Base-by-base conservation (phyloP, 2,113 vertebrate genomes). In the Tringa solitaria region DNA sequence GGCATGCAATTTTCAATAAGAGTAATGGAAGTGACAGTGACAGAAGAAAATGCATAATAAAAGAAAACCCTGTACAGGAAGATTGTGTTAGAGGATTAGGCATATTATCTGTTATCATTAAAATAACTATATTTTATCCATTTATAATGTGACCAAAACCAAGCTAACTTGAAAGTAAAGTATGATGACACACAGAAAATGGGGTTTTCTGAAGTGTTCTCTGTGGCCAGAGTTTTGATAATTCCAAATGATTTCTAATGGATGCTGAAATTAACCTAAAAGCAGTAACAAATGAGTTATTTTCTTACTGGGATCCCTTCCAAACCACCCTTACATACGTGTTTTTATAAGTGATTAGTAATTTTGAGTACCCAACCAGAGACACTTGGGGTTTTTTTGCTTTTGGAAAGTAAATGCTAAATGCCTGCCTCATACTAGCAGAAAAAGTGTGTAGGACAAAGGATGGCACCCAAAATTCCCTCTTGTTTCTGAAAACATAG, bases 71-170 rank as follows among this genome's bases (percentile, higher is more conserved):
- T 80, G n/a, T 37, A 59, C 32, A 86, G 60, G 56, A 90, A 93
- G 26, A 84, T 8, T 63, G 59, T 50, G 9, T 70, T 74, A 77
- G n/a, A 77, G 50, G 67, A 43, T 90, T 88, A 90, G 50, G 39
- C 9, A 30, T 80, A 90, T 81, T 90, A 86, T 77, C 76, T 87
- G 56, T 81, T 95, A 89, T 84, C 51, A 67, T 90, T 96, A 78
- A 90, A 93, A 95, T 90, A 84, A 59, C 68, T 74, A 6, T 37
- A 73, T 4, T 77, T 88, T 65, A 69, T 81, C 54, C 45, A 46
- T 61, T 77, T 1, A 2, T 27, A 86, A 84, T 63, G 41, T 74
- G 54, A 81, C n/a, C 26, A 89, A 81, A 74, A 16, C 30, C 54
- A 63, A 50, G 28, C 59, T 81, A 83, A 86, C 28, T 54, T 90